These are phyloP conservation scores for Diorhabda elongata DNA, from an alignment of 1,140 invertebrate species.

Conservation along the genomic window DNA sequence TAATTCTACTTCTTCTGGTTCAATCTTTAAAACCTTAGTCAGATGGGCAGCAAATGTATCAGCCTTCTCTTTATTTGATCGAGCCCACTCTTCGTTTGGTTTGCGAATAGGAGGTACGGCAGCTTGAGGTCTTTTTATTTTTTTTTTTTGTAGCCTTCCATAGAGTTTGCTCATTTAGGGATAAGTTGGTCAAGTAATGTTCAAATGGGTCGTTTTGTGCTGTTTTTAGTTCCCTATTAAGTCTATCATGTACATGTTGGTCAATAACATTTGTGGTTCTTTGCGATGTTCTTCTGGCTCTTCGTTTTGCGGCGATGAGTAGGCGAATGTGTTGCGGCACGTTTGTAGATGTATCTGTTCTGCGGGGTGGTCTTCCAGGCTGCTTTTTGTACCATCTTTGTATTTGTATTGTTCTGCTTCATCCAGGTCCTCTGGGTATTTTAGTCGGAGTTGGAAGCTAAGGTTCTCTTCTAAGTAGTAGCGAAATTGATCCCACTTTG, in stretches of 20 bases:
- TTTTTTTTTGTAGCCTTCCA: background rate
- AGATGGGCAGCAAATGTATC: background rate
- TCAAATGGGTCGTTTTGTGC: background rate
- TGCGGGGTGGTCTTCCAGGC: background rate
- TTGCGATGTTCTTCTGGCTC: background rate
- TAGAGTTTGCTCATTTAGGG: background rate
- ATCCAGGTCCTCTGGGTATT: background rate
- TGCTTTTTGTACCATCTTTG: background rate
- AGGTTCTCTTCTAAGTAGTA: background rate
- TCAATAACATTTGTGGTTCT: background rate
- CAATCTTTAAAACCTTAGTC: background rate
- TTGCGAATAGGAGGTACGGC: background rate
- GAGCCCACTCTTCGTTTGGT: background rate
- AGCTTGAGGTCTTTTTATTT: background rate
- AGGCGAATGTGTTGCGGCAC: background rate
- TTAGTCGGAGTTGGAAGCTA: background rate
- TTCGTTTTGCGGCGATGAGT: background rate
- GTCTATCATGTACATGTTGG: background rate
- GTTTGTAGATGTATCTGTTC: background rate
- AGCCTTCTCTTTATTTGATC: background rate
- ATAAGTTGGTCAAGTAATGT: background rate
- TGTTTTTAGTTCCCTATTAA: background rate
- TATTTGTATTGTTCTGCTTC: constrained; percentile 2
- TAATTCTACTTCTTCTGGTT: too few relatives aligned
- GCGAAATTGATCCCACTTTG: background rate